Evolutionary conservation across 2,113 vertebrate genomes (phyloP), one percentile per base, ranked within the genome.

Genomic region (Microcebus murinus): DNA sequence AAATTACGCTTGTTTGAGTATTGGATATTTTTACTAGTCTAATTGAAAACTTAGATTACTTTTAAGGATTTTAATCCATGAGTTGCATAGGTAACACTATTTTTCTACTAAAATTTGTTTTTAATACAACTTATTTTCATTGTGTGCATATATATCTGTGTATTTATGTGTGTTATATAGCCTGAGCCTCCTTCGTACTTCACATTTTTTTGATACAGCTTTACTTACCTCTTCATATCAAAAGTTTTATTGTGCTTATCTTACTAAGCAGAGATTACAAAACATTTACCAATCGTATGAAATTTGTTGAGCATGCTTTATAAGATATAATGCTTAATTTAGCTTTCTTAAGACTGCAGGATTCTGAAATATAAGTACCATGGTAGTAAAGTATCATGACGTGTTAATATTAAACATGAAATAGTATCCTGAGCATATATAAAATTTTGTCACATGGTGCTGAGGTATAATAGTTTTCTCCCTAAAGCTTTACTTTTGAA

Each of bases 231-330:
- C 12, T 84, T 92, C 71, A 87, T 85, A 21, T 70, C 31, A 90
- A 82, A 74, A 93, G 25, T 52, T 45, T 57, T 80, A 87, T 74
- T 79, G 12, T 85, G n/a, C 25, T 77, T 81, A 9, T 87, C 4
- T 86, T 88, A 80, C 65, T 95, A 85, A 83, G 14, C 57, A 92
- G 59, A 67, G 18, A 87, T 94, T 84, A 42, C 3, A 87, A 67
- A 95, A 91, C 29, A 74, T 65, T 94, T 87, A 29, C 23, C 29
- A 39, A 61, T 45, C 61, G 61, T 57, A 63, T 1, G 27, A 85
- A 97, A 81, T 92, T 79, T 92, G 27, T 61, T 90, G 27, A 95
- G n/a, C 39, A 61, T 92, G 10, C 42, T 95, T 93, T 42, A 68
- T 4, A 87, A 83, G 57, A 81, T 17, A 59, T 23, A 93, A 29